phyloP scores from a whole-genome alignment of 2,888 invertebrate genomes.

The Orthosia gothica region DNA sequence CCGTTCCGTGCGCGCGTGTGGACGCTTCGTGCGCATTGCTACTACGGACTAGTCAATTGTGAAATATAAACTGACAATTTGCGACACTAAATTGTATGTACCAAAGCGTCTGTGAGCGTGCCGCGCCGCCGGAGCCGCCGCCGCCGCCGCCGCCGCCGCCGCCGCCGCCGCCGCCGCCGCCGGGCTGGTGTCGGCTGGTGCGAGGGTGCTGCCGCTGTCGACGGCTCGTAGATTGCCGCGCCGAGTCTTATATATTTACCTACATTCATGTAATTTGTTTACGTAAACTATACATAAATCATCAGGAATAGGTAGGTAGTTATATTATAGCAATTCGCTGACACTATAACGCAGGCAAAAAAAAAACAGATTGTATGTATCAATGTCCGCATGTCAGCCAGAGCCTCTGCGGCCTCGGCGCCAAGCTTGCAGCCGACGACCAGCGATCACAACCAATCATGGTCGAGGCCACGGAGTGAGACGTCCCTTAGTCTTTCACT shows the following conservation, averaged over 20 bases:
- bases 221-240: neutral
- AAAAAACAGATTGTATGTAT: neutral
- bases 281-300: slow-evolving; percentile 24
- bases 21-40: slow-evolving; percentile 21
- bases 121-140: neutral
- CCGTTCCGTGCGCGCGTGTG: neutral
- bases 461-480: neutral
- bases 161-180: too few relatives aligned
- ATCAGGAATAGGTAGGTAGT: neutral
- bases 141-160: neutral
- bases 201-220: too few relatives aligned
- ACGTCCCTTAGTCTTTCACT: neutral
- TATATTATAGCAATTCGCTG: slow-evolving; percentile 1
- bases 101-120: neutral
- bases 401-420: too few relatives aligned
- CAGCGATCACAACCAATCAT: neutral
- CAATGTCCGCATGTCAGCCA: neutral
- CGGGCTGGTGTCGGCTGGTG: too few relatives aligned
- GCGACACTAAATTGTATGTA: slow-evolving; percentile 39
- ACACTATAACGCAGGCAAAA: too few relatives aligned
- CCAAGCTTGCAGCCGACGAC: too few relatives aligned
- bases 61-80: slow-evolving; percentile 31
- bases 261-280: slow-evolving; percentile 13
- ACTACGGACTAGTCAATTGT: slow-evolving; percentile 23
- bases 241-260: neutral